Evolutionary conservation across 2,888 invertebrate genomes (phyloP).

Genomic region (Sinohyriopsis cumingii): DNA sequence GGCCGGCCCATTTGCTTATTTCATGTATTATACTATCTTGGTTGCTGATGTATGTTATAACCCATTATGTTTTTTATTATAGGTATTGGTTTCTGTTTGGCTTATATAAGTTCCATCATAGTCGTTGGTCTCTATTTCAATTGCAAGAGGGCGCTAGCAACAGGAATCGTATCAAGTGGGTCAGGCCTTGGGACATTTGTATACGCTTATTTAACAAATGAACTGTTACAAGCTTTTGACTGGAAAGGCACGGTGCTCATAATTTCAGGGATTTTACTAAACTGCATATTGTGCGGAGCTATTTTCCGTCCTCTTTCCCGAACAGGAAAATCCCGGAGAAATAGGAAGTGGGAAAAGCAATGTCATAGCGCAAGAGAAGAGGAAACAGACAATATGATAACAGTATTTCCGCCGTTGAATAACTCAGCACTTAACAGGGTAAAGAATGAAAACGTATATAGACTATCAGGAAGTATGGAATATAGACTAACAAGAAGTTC

Average conservation of each 20-base stretch:
- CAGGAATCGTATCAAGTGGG: slow-evolving; percentile 95
- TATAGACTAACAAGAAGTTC: too few species aligned
- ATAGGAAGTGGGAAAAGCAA: slow-evolving; percentile 1
- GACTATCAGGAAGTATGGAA: too few species aligned
- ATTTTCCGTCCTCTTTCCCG: slow-evolving; percentile 85
- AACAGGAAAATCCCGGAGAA: background rate
- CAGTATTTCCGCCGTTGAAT: too few species aligned
- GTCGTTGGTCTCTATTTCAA: slow-evolving; percentile 98
- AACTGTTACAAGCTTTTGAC: slow-evolving; percentile 75
- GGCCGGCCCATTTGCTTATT: too few species aligned
- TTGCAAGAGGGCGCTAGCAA: slow-evolving; percentile 92
- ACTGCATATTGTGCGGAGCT: slow-evolving; percentile 90
- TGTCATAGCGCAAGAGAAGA: too few species aligned
- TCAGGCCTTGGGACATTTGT: slow-evolving; percentile 94
- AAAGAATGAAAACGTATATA: too few species aligned
- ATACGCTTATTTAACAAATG: slow-evolving; percentile 79
- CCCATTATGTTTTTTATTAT: slow-evolving; percentile 28
- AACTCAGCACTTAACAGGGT: too few species aligned
- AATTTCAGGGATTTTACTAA: slow-evolving; percentile 86
- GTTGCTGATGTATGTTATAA: too few species aligned
- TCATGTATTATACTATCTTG: too few species aligned
- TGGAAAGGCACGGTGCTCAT: slow-evolving; percentile 72
- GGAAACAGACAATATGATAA: too few species aligned
- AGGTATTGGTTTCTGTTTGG: slow-evolving; percentile 95
- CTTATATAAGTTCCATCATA: slow-evolving; percentile 97